phyloP scores from a whole-genome alignment of 2,113 vertebrate genomes.

The Anguilla japonica region DNA sequence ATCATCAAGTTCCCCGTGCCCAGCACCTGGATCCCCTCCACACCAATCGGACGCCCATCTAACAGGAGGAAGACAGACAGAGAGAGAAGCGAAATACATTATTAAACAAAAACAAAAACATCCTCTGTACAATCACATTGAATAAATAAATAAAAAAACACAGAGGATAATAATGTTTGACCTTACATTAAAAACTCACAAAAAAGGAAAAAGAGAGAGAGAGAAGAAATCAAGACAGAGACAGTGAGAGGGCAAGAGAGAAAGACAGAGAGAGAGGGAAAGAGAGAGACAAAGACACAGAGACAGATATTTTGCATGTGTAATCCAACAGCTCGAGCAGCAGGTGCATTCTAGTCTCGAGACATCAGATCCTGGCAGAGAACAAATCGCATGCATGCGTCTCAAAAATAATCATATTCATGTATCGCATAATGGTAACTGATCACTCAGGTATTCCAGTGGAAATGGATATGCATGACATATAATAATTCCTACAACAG shows the following conservation, averaged over 20 bases:
- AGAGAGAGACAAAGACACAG: background rate
- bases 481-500: background rate
- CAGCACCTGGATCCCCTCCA: slow-evolving; percentile 97
- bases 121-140: too few species aligned
- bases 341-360: background rate
- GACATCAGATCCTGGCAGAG: background rate
- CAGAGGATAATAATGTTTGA: too few species aligned
- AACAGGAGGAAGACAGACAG: background rate
- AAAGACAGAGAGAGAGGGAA: background rate
- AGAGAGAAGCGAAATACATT: background rate
- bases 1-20: slow-evolving; percentile 98
- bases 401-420: background rate
- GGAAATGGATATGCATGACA: background rate
- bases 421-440: background rate
- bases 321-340: background rate
- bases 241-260: background rate
- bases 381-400: background rate
- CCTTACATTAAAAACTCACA: too few species aligned
- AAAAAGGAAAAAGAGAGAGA: background rate
- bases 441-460: background rate
- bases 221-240: background rate
- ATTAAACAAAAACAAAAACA: too few species aligned
- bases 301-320: background rate
- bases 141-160: too few species aligned
- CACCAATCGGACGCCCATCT: slow-evolving; percentile 93